These are phyloP conservation scores for Acheta domesticus DNA, from an alignment of 2,888 invertebrate genomes.

Conservation along the genomic window DNA sequence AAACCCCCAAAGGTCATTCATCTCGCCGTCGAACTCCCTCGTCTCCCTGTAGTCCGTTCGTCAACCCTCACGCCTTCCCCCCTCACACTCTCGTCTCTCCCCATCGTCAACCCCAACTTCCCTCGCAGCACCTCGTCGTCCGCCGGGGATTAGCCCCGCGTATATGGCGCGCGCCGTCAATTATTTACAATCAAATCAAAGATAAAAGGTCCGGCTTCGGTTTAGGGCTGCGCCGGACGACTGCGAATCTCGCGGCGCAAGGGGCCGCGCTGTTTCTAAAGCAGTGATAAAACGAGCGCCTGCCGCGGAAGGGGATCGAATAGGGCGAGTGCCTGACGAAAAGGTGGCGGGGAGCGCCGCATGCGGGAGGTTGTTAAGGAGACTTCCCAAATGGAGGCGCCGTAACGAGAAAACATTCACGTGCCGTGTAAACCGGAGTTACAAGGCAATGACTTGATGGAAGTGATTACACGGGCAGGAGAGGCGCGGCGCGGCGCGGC, in stretches of 20 bases:
- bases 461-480: background rate
- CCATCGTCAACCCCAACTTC: background rate
- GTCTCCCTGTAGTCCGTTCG: background rate
- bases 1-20: too few relatives aligned
- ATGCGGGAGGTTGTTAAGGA: background rate
- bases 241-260: background rate
- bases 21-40: too few relatives aligned
- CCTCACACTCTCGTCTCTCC: background rate
- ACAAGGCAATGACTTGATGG: slow-evolving; percentile 6
- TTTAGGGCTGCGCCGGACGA: background rate
- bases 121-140: background rate
- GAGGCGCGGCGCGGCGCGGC: background rate
- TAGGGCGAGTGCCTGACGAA: background rate
- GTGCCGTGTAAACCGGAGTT: background rate
- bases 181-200: slow-evolving; percentile 36
- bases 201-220: slow-evolving; percentile 31
- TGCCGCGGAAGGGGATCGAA: background rate
- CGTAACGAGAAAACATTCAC: background rate
- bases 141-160: background rate
- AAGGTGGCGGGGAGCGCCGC: background rate
- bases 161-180: slow-evolving; percentile 27
- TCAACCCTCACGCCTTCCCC: background rate
- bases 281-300: background rate
- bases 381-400: background rate
- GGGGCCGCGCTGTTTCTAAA: background rate